Evolutionary conservation across 1,140 invertebrate species (phyloP).

Genomic region (Pseudomyrmex flavicornis): DNA sequence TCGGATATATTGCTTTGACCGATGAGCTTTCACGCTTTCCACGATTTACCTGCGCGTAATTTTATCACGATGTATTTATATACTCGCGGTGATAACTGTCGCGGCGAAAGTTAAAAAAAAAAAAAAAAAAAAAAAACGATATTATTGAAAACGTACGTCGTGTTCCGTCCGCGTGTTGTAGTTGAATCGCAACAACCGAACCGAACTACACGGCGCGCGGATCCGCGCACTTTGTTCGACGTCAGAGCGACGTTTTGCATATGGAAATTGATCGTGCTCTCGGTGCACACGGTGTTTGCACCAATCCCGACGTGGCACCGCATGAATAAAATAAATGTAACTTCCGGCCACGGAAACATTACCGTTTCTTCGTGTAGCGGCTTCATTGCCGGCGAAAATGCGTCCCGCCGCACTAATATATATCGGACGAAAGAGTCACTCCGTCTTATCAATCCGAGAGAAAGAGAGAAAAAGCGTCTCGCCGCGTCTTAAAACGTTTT

Average conservation of each 20-base stretch:
- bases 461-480: not conserved
- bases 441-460: constrained; percentile 43
- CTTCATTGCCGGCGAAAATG: constrained; percentile 10
- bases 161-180: constrained; percentile 1
- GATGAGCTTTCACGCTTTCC: no score
- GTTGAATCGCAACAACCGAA: constrained; percentile 45
- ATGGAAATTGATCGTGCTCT: constrained; percentile 75
- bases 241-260: constrained; percentile 72
- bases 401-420: constrained; percentile 16
- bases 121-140: not conserved
- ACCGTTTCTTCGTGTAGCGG: constrained; percentile 8
- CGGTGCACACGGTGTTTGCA: constrained; percentile 63
- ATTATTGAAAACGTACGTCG: constrained; percentile 16
- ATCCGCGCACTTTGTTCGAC: constrained; percentile 70
- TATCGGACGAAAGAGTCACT: constrained; percentile 33
- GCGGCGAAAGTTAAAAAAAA: not conserved
- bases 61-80: no score
- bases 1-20: no score
- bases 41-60: no score
- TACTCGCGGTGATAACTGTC: not conserved
- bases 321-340: constrained; percentile 79
- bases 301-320: constrained; percentile 62
- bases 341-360: constrained; percentile 67
- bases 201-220: constrained; percentile 47
- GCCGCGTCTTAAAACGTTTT: constrained; percentile 45